A percentile compares a stretch with the other conserved stretches of the same genome.
Conservation (phyloP, 1,140 invertebrate genomes). For the Pissodes strobi region DNA sequence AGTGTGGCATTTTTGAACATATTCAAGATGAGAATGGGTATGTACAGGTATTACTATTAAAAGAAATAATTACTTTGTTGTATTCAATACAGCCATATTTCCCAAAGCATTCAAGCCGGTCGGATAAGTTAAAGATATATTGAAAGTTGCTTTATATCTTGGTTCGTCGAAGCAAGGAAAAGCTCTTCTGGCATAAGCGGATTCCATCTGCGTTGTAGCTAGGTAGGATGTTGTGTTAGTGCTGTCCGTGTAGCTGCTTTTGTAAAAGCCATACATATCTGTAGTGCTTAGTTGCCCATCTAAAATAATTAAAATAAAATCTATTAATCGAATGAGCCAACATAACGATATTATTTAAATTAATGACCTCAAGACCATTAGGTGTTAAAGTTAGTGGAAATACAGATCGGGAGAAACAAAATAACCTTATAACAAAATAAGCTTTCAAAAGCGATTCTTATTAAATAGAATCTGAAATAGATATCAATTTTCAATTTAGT, state of each 20-base stretch:
- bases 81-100: conserved; percentile 4
- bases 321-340: not conserved
- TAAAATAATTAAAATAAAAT: conserved; percentile 2
- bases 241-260: conserved; percentile 27
- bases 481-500: no score
- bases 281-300: conserved; percentile 18
- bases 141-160: conserved; percentile 19
- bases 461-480: no score
- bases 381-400: no score
- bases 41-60: no score
- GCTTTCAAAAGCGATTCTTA: no score
- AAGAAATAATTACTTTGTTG: not conserved
- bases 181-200: conserved; percentile 69
- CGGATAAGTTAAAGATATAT: conserved; percentile 17
- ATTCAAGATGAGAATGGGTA: no score
- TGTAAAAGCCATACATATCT: conserved; percentile 35
- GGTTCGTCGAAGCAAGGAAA: conserved; percentile 36
- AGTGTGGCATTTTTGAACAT: no score
- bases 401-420: no score
- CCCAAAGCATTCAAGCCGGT: conserved; percentile 1
- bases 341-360: not conserved
- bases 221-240: conserved; percentile 49
- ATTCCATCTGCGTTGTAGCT: conserved; percentile 80
- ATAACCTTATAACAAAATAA: no score
- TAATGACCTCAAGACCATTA: no score